Evolutionary conservation across 1,140 invertebrate species (phyloP).

Genomic region (Triops longicaudatus): DNA sequence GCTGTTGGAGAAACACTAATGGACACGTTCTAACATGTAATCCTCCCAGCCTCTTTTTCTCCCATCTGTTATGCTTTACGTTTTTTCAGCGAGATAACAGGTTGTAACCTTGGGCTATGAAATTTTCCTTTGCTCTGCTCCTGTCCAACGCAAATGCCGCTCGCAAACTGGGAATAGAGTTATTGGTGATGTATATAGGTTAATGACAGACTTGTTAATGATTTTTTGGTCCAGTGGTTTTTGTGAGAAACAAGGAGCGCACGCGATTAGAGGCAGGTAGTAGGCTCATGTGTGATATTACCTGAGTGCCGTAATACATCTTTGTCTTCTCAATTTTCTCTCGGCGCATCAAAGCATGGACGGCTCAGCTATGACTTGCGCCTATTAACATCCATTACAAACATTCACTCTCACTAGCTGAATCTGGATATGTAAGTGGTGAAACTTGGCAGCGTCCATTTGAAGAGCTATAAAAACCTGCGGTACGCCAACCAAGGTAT

Average conservation of each 20-base stretch:
- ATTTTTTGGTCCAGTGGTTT: not conserved
- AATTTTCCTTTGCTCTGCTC: not conserved
- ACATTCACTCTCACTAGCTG: conserved; percentile 1
- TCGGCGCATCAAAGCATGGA: not conserved
- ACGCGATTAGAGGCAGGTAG: too few species aligned
- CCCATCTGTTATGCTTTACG: not conserved
- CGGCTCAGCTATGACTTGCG: not conserved
- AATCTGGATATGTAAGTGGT: not conserved
- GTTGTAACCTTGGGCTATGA: not conserved
- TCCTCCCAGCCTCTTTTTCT: not conserved
- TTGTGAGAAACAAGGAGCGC: too few species aligned
- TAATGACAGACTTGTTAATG: not conserved
- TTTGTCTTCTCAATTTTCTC: not conserved
- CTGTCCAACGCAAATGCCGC: not conserved
- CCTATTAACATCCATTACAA: conserved; percentile 5
- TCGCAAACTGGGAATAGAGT: not conserved
- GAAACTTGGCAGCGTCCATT: not conserved
- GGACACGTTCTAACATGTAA: not conserved
- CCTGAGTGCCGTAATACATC: too few species aligned
- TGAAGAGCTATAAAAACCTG: not conserved
- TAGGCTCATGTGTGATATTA: too few species aligned
- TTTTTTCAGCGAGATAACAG: not conserved
- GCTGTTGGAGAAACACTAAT: too few species aligned
- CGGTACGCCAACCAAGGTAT: not conserved
- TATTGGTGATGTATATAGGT: not conserved